These are phyloP conservation scores for Bombus turneri DNA, from an alignment of 1,140 invertebrate genomes.

Conservation along the genomic window DNA sequence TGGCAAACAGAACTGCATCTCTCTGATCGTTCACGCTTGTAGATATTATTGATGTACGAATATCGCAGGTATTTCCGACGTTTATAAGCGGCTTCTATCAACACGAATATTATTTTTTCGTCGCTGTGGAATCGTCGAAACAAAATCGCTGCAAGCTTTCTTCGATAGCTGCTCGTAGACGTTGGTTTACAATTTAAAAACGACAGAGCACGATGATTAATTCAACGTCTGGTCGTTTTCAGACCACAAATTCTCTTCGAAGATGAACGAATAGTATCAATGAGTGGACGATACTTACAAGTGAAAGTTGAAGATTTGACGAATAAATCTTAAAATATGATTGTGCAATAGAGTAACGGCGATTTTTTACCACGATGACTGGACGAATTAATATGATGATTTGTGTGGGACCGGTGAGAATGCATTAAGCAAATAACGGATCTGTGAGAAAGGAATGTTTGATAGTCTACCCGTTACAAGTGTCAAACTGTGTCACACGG, in stretches of 20 bases:
- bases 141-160: neutral
- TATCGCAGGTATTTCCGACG: neutral
- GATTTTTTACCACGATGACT: neutral
- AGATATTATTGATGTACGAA: neutral
- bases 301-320: slow-evolving; percentile 9
- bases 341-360: neutral
- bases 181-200: neutral
- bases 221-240: neutral
- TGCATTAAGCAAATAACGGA: neutral
- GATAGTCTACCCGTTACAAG: no score
- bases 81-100: neutral
- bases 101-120: neutral
- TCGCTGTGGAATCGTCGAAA: neutral
- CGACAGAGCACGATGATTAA: neutral
- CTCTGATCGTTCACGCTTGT: neutral
- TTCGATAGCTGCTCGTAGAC: neutral
- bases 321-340: neutral
- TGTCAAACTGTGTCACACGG: no score
- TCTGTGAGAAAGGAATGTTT: neutral
- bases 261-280: neutral
- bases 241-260: neutral
- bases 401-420: neutral
- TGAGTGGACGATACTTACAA: neutral
- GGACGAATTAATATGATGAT: neutral
- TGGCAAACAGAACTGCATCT: neutral